Conservation (phyloP, 2,113 vertebrate species). For the Peromyscus californicus region DNA sequence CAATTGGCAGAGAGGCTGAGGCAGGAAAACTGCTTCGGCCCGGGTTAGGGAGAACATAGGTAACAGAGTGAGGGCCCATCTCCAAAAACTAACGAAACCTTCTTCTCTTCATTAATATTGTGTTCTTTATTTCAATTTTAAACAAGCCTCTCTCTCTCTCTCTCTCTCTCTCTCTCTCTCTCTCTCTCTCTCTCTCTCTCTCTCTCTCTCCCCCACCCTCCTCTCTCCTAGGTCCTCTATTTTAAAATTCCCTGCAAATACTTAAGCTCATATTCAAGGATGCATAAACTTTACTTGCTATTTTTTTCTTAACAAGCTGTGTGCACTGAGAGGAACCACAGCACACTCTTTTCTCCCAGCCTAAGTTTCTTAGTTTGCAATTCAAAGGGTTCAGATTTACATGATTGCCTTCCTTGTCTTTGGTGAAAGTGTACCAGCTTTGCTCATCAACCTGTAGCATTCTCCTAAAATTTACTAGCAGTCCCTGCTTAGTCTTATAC, state of each 20-base stretch:
- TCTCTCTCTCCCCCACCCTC: neutral
- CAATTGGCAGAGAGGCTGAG: neutral
- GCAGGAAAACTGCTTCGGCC: too few relatives aligned
- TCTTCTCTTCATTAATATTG: neutral
- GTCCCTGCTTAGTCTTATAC: neutral
- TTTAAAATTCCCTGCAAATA: neutral
- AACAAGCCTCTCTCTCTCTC: neutral
- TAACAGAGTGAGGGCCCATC: neutral
- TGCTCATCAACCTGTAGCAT: neutral
- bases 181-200: neutral
- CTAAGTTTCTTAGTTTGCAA: constrained; percentile 24
- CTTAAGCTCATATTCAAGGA: neutral
- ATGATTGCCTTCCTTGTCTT: neutral
- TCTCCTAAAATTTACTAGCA: neutral
- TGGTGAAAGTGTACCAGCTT: neutral
- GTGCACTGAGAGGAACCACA: neutral
- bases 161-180: neutral
- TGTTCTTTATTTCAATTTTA: neutral
- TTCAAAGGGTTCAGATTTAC: neutral
- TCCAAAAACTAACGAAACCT: neutral
- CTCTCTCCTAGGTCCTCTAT: neutral
- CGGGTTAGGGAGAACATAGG: neutral
- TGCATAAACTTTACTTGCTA: neutral
- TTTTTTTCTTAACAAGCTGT: neutral
- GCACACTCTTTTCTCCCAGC: neutral